Evolutionary conservation across 2,797 vertebrate genomes (phyloP), one percentile per base, ranked within the genome.

Genomic region (Hippopotamyrus pictus): DNA sequence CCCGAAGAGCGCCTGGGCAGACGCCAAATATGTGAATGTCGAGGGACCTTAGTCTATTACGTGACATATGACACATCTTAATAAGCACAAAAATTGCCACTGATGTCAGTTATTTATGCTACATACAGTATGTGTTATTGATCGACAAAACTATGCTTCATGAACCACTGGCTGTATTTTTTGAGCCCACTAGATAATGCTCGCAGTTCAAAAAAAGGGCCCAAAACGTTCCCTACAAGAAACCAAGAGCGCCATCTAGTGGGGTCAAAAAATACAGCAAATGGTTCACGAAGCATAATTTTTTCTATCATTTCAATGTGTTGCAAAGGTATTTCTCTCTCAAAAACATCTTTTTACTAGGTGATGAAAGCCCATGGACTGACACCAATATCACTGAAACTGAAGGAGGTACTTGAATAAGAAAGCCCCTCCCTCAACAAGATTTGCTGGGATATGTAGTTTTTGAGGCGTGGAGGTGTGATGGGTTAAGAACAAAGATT

Each of bases 1-100:
- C 14, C 99, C 98, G 0, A 99, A 98, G 93, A 99, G 98, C 22
- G 98, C 98, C 86, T 99, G 98, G 99, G 99, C 98, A n/a, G 97
- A 99, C 82, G 98, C 98, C 90, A 99, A 99, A 99, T 99, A 99
- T 1, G 99, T 99, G 97, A 97, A 98, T 86, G 25, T n/a, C 0
- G 17, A 37, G 7, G 19, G 41, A 41, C 9, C 33, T 17, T n/a
- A 44, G 19, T n/a, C 51, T 33, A 54, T 6, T 33, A 12, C 41
- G 11, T 53, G 87, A 91, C 89, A 90, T 62, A 90, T 53, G 87
- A 91, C 89, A 90, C 69, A 90, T 48, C 44, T 92, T 90, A 91
- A 90, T 89, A 76, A 69, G 88, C 86, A n/a, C 82, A 62, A 11
- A 65, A 65, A 65, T 37, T 33, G 5, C 14, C 2, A 4, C 33